Base-by-base conservation (phyloP, 1,140 invertebrate genomes). In the Drosophila malerkotliana region DNA sequence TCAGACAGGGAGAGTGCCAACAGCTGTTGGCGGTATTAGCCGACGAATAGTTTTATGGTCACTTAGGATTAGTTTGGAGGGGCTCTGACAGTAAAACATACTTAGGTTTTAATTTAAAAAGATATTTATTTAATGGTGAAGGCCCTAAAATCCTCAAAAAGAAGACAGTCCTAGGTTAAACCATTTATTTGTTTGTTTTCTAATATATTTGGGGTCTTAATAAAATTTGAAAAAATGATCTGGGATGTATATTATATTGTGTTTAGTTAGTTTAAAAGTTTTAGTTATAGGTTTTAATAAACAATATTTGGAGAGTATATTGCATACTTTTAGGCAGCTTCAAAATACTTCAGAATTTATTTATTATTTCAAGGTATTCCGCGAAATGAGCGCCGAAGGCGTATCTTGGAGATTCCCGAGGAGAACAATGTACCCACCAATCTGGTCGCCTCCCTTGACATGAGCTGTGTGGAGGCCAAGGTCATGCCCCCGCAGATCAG, bases 401-500 rank as follows among this genome's bases (percentile, higher is more conserved):
- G 88, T 18, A 30, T 75, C 0, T 57, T 79, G 18, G 56, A 74
- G 18, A 77, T 92, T 28, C 54, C 54, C 0, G 91, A 92, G 51
- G 90, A 92, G 32, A 61, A 37, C 0, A 60, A 56, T 26, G 77
- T 91, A 10, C 32, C 72, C 4, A 14, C 21, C 0, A 28, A 76
- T 4, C 44, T 89, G 58, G 82, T 73, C 0, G n/a, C 47, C 5
- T 61, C 32, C n/a, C 41, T 92, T 6, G 91, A 92, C 48, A 58
- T 90, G 61, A 85, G 85, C 49, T 92, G 91, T 21, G 76, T 78
- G 15, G 58, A 77, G 39, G 81, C 81, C 14, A 82, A 79, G 39
- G 60, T 91, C 3, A 30, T 72, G 48, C 88, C 91, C 3, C 91
- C 91, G 1, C 60, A 75, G 34, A 91, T 92, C 6, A 67, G 48